phyloP scores from a whole-genome alignment of 2,888 invertebrate genomes.

The Choristoneura rosaceana region DNA sequence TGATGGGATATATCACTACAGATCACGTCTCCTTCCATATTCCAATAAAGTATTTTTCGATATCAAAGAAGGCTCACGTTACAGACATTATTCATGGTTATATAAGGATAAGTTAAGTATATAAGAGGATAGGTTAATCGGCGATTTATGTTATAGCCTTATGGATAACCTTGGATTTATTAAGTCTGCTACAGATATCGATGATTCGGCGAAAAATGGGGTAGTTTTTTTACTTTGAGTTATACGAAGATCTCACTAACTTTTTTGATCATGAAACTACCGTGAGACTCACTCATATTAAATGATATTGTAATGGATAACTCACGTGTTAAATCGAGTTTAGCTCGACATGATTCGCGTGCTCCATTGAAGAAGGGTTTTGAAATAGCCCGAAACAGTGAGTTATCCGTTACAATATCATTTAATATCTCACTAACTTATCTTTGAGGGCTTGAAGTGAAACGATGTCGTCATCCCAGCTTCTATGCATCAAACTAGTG shows the following conservation, averaged over 20 bases:
- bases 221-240: constrained; percentile 3
- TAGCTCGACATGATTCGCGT: too few relatives aligned
- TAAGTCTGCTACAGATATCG: constrained; percentile 34
- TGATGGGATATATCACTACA: background rate
- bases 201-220: constrained; percentile 31
- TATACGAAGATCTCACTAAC: background rate
- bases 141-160: constrained; percentile 37
- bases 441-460: too few relatives aligned
- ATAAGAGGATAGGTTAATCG: constrained; percentile 36
- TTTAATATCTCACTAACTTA: background rate
- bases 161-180: constrained; percentile 38
- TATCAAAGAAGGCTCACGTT: constrained; percentile 29
- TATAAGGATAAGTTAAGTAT: constrained; percentile 9
- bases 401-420: too few relatives aligned
- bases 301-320: too few relatives aligned
- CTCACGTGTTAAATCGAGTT: too few relatives aligned
- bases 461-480: too few relatives aligned
- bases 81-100: constrained; percentile 31
- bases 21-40: background rate
- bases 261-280: too few relatives aligned
- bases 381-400: too few relatives aligned
- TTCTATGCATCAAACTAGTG: too few relatives aligned
- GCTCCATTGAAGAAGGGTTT: too few relatives aligned
- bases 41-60: constrained; percentile 28
- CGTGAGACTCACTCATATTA: too few relatives aligned